Evolutionary conservation across 2,888 invertebrate species (phyloP), one percentile per base, ranked within the genome.

Genomic region (Cerastis rubricosa): DNA sequence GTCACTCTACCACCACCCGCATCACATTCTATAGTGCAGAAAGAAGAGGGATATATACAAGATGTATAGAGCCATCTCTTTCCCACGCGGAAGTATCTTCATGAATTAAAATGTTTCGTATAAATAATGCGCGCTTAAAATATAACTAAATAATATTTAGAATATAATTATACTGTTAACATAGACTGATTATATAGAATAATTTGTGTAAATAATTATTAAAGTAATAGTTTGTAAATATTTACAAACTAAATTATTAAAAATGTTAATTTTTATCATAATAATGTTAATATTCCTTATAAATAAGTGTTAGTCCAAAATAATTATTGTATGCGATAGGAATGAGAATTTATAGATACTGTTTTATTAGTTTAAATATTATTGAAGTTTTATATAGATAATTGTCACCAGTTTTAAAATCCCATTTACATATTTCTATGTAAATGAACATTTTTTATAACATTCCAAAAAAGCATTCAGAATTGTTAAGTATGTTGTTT

Each of bases 131-230:
- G 35, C 76, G 69, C 29, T 82, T 73, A 59, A 59, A 71, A 83
- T 68, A 73, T 45, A 63, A 72, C 57, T 45, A 4, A 75, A 68
- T 66, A 59, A 67, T 54, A 75, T 82, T 86, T 86, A 87, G 76
- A 51, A 76, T 73, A 78, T 83, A n/a, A n/a, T n/a, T n/a, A 90
- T 92, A 92, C 82, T 92, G 90, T 94, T 95, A 94, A 92, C 87
- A 95, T 95, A 95, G 95, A 95, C 95, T 95, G 95, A 95, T 94
- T 94, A 92, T 89, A 90, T 93, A 94, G 91, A 90, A 89, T 92
- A 92, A 91, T 91, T 88, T 85, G 89, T 87, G 88, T 86, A 87
- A 86, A 87, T 81, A 87, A 88, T 74, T 76, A 77, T 70, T n/a
- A 76, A 74, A 82, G 65, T 75, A 65, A 83, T 83, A 85, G 89